Percentiles rank a stretch among this genome's conserved stretches.
Evolutionary conservation across 2,888 invertebrate genomes (phyloP).

Genomic region (Octonoba sinensis): DNA sequence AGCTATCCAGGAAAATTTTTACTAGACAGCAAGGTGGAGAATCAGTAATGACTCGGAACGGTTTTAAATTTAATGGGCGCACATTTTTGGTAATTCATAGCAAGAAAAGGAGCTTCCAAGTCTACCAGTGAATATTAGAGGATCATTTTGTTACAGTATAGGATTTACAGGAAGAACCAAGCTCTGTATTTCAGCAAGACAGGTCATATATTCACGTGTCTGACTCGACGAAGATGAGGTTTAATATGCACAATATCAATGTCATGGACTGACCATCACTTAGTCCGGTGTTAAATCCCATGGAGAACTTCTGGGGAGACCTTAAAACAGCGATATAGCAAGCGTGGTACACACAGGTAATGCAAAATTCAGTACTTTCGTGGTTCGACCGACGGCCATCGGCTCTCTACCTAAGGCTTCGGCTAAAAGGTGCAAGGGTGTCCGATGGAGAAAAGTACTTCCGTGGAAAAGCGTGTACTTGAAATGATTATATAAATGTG

Average conservation of each 20-base stretch:
- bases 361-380: too few relatives aligned
- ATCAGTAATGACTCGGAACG: neutral
- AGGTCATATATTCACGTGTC: neutral
- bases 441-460: too few relatives aligned
- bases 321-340: too few relatives aligned
- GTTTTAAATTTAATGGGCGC: neutral
- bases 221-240: neutral
- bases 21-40: neutral
- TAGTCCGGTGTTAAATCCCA: neutral
- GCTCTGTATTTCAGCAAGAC: neutral
- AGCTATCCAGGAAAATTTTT: neutral
- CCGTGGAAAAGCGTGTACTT: too few relatives aligned
- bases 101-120: neutral
- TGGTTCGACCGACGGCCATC: too few relatives aligned
- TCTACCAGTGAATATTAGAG: neutral
- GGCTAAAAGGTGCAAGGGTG: too few relatives aligned
- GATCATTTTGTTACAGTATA: neutral
- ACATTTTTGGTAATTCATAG: neutral
- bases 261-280: neutral
- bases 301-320: neutral
- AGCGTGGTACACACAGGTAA: too few relatives aligned
- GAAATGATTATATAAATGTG: too few relatives aligned
- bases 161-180: neutral
- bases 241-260: neutral
- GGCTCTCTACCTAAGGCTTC: too few relatives aligned